Evolutionary conservation across 2,888 invertebrate species (phyloP), one percentile per base, ranked within the genome.

Genomic region (Crocallis elinguaria): DNA sequence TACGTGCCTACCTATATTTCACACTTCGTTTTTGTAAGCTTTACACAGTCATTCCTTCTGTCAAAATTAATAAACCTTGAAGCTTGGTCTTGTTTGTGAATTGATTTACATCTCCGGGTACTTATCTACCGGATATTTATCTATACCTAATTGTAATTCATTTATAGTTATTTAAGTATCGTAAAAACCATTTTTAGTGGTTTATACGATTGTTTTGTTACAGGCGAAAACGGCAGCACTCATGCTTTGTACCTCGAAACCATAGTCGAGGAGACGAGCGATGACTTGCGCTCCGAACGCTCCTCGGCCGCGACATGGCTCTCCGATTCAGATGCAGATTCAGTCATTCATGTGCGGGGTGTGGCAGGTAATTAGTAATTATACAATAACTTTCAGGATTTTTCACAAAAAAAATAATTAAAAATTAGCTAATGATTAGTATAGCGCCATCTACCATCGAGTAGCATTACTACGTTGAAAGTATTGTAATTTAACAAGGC

Each of bases 211-310:
- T 67, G 8, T 32, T 37, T 64, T 61, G 57, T 61, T 64, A 9
- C 77, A 89, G 89, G 86, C 74, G 90, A 89, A 69, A 88, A 79
- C 76, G 90, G 90, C 67, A 87, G 88, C 79, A 88, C 86, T 71
- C 93, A 93, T 73, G 93, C 94, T 67, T 93, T 94, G 76, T 95
- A 95, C 82, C 92, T 97, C 88, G 97, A 97, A 85, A 97, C 97
- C 17, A 97, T 97, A 79, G 93, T 96, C 73, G 97, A 97, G 86
- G 97, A 97, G 86, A 97, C 97, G 12, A 96, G 96, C 66, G 97
- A 97, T 87, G 97, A 97, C 76, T 88, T 96, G 65, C 93, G 94
- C 60, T 95, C 95, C 56, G 95, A 95, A 77, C 94, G 94, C 55
- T 94, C 94, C 56, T 93, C 93, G 32, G 92, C 92, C 44, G 92